Conservation (phyloP, 2,113 vertebrate species). For the Odocoileus virginianus region DNA sequence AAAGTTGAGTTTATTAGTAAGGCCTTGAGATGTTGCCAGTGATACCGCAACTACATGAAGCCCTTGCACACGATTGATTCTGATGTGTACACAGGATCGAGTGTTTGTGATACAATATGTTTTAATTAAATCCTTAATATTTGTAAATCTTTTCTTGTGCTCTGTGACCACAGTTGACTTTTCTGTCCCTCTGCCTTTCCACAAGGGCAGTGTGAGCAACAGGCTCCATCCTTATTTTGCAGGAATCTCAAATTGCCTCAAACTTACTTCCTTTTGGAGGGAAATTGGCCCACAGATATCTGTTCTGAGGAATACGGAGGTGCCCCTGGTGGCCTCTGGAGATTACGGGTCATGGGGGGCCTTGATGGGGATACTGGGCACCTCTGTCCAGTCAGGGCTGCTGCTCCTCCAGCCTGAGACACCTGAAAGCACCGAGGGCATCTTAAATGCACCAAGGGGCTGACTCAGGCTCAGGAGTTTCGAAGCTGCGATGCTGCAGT, state of each 20-base stretch:
- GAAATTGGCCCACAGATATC: background rate
- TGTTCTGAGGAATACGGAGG: background rate
- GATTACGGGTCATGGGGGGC: accelerated
- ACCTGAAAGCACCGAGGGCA: background rate
- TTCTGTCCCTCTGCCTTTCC: background rate
- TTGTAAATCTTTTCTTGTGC: background rate
- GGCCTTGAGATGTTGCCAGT: background rate
- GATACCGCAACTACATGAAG: background rate
- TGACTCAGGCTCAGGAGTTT: background rate
- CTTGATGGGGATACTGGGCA: background rate
- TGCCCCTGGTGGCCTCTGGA: background rate
- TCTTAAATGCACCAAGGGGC: background rate
- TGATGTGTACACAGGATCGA: background rate
- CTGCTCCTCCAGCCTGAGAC: background rate
- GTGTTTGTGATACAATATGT: no score
- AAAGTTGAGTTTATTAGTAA: background rate
- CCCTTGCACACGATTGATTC: accelerated
- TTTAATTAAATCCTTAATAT: background rate
- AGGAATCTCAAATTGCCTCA: background rate
- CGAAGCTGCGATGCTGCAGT: background rate
- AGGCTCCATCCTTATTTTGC: background rate
- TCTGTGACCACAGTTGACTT: background rate
- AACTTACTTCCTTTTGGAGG: background rate
- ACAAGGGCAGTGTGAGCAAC: background rate
- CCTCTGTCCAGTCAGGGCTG: background rate